Evolutionary conservation across 2,113 vertebrate genomes (phyloP).

Genomic region (Kobus ellipsiprymnus): DNA sequence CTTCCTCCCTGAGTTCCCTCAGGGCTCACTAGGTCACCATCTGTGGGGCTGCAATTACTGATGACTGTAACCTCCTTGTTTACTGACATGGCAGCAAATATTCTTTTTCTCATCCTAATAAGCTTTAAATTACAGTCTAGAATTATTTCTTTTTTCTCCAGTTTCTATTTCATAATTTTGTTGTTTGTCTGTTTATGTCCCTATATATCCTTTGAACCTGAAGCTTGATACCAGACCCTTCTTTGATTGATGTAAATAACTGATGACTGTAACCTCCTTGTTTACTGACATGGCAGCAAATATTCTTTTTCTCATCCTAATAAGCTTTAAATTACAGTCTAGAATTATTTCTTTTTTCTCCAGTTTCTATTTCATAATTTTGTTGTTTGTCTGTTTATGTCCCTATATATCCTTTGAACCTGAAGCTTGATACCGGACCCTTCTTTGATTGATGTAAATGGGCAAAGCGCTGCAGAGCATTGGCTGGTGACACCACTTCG

Average conservation of each 20-base stretch:
- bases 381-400: background rate
- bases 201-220: background rate
- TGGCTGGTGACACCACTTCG: fast-evolving
- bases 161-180: background rate
- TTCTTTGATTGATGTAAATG: background rate
- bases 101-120: background rate
- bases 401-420: too few species aligned
- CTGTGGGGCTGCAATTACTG: background rate
- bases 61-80: background rate
- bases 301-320: background rate
- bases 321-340: background rate
- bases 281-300: background rate
- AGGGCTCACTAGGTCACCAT: background rate
- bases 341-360: background rate
- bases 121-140: background rate
- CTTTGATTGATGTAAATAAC: background rate
- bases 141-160: background rate
- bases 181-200: background rate
- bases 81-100: background rate
- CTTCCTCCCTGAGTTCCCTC: background rate
- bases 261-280: background rate
- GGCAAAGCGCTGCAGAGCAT: fast-evolving
- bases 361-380: background rate
- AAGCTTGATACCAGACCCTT: background rate
- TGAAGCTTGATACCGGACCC: background rate